These are phyloP conservation scores for Hemicrepidius hirtus DNA, from an alignment of 2,888 invertebrate genomes.

Conservation along the genomic window DNA sequence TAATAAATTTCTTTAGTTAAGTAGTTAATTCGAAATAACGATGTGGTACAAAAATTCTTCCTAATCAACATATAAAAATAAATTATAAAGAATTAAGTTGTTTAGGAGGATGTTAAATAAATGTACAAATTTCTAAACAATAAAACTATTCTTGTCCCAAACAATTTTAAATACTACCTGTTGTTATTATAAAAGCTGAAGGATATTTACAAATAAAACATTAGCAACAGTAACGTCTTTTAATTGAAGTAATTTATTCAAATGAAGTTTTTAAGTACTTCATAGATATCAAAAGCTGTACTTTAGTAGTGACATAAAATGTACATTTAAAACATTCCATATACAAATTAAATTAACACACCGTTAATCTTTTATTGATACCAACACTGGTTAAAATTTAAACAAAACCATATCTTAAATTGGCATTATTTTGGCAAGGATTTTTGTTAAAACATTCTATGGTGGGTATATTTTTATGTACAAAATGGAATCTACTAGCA, in stretches of 20 bases:
- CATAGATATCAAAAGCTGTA: slow-evolving; percentile 40
- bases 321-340: slow-evolving; percentile 44
- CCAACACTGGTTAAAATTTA: slow-evolving; percentile 1
- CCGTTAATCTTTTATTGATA: slow-evolving; percentile 25
- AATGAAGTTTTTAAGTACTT: slow-evolving; percentile 30
- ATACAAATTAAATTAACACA: slow-evolving; percentile 38
- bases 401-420: background rate
- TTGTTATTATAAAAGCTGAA: background rate
- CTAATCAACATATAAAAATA: too few relatives aligned
- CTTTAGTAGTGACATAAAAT: slow-evolving; percentile 40
- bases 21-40: slow-evolving; percentile 7
- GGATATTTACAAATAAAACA: slow-evolving; percentile 2
- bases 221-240: background rate
- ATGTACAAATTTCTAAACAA: too few relatives aligned
- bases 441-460: slow-evolving; percentile 9
- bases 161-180: background rate
- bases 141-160: too few relatives aligned
- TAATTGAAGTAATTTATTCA: slow-evolving; percentile 29
- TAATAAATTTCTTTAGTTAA: slow-evolving; percentile 7
- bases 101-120: too few relatives aligned
- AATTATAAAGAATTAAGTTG: too few relatives aligned
- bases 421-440: slow-evolving; percentile 27
- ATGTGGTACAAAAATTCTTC: too few relatives aligned
- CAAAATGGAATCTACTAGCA: slow-evolving; percentile 2
- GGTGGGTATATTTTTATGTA: slow-evolving; percentile 12